Evolutionary conservation across 2,888 invertebrate species (phyloP), one percentile per base, ranked within the genome.

Genomic region (Stegophylla sp.): DNA sequence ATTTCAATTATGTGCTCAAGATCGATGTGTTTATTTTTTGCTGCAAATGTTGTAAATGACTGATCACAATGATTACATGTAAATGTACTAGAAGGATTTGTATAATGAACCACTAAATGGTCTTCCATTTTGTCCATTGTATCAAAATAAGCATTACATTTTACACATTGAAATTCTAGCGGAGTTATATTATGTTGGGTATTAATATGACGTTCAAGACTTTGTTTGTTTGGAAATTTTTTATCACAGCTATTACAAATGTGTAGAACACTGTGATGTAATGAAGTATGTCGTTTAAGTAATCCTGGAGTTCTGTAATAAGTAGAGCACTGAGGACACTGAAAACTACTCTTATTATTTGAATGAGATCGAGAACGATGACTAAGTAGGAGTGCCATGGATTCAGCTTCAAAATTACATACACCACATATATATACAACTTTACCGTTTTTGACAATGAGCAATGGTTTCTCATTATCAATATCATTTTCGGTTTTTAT

Each of bases 381-480:
- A 15, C 20, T 61, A 20, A 41, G 20, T 61, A 79, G 17, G n/a
- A 48, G 26, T 9, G 12, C 13, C 71, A 79, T 71, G 9, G 79
- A 69, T 13, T 79, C 79, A 17, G 71, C 61, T 61, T 79, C 79
- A 26, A 41, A 79, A 59, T 23, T 41, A 63, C 79, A 79, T 9
- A 26, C 23, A 26, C 59, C 34, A 4, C 79, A 79, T 13, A 69
- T 59, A 51, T 63, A 79, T 4, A 79, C 66, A 41, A 79, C 79
- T 79, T 79, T 79, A 51, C 79, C 79, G 48, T 79, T 79, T 71
- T 79, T 79, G 9, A 79, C 79, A 51, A 79, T 56, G 17, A 79
- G 34, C 0, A 63, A 12, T 17, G 61, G 69, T 41, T 71, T 79
- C 17, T 69, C 69, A 61, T 23, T 61, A 13, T 79, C 61, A 4